These are phyloP conservation scores for Microtus richardsoni DNA, from an alignment of 2,113 vertebrate genomes.

Conservation along the genomic window DNA sequence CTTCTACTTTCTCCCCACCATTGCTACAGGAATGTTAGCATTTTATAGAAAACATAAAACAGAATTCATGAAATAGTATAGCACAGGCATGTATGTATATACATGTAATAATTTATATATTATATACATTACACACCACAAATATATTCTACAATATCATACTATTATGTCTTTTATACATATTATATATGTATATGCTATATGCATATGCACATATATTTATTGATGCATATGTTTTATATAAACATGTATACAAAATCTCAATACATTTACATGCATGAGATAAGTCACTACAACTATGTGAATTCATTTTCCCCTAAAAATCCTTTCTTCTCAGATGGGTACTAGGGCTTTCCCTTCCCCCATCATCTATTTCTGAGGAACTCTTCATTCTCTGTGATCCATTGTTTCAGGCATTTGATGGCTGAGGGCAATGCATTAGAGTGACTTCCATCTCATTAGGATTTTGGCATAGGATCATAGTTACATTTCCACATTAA, in stretches of 20 bases:
- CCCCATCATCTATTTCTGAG: background rate
- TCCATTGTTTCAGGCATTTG: background rate
- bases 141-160: no score
- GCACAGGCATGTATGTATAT: background rate
- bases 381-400: background rate
- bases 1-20: background rate
- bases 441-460: accelerated
- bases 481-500: background rate
- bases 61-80: background rate
- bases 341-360: background rate
- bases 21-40: background rate
- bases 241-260: no score
- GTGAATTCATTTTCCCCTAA: background rate
- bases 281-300: background rate
- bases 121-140: no score
- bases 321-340: background rate
- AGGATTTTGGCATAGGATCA: background rate
- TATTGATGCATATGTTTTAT: background rate
- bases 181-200: background rate
- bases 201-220: background rate
- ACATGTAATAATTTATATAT: no score
- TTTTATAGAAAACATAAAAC: background rate
- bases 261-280: background rate
- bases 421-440: background rate
- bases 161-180: no score